phyloP scores from a whole-genome alignment of 2,113 vertebrate genomes.

The Chaetodon trifascialis region DNA sequence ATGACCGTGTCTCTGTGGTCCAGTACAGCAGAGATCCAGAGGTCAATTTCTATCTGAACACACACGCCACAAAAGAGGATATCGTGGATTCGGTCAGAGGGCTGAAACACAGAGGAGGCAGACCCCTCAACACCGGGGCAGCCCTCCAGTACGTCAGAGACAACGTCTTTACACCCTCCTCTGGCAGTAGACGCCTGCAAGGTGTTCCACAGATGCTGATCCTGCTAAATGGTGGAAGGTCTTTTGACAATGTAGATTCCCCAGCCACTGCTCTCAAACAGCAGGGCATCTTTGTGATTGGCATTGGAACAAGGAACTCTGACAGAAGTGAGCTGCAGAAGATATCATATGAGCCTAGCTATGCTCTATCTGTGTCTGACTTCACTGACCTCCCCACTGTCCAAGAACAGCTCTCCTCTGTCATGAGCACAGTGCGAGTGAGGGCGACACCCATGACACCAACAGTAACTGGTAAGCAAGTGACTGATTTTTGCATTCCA shows the following conservation, averaged over 20 bases:
- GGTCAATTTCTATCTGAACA: conserved; percentile 74
- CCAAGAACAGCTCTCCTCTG: conserved; percentile 53
- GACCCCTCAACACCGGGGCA: conserved; percentile 83
- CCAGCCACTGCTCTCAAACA: conserved; percentile 61
- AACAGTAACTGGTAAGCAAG: conserved; percentile 34
- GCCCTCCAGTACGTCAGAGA: conserved; percentile 79
- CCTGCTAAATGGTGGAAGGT: conserved; percentile 62
- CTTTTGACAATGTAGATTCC: conserved; percentile 57
- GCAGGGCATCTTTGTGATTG: conserved; percentile 52
- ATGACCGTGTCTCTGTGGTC: conserved; percentile 73
- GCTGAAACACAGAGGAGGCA: conserved; percentile 56
- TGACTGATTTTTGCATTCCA: no score
- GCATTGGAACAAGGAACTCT: conserved; percentile 51
- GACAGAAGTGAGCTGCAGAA: conserved; percentile 69
- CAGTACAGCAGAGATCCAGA: conserved; percentile 73
- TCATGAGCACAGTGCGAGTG: conserved; percentile 27
- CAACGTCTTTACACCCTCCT: conserved; percentile 80
- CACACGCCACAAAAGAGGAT: conserved; percentile 36
- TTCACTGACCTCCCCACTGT: conserved; percentile 78
- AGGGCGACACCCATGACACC: conserved; percentile 31
- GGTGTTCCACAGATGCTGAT: conserved; percentile 84
- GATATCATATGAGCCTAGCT: conserved; percentile 35
- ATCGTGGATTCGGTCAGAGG: conserved; percentile 32
- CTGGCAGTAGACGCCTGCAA: conserved; percentile 86
- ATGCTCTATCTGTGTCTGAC: conserved; percentile 49